Evolutionary conservation across 2,888 invertebrate genomes (phyloP).

Genomic region (Dryadula phaetusa): DNA sequence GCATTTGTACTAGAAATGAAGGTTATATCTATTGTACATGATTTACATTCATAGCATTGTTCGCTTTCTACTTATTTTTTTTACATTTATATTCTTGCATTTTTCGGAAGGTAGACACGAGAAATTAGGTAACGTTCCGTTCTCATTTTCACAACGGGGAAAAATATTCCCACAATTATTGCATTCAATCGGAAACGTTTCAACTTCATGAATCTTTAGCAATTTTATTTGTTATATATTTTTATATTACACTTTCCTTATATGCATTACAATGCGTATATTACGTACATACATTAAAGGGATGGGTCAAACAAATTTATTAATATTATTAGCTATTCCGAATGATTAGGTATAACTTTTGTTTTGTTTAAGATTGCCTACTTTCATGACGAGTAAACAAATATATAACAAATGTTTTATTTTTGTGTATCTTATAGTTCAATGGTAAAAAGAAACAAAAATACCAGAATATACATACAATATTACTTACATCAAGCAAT

Average conservation of each 20-base stretch:
- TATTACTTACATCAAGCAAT: too few species aligned
- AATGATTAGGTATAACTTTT: too few species aligned
- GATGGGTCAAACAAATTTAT: background rate
- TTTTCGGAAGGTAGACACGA: too few species aligned
- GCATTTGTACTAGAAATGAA: constrained; percentile 45
- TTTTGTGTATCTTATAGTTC: background rate
- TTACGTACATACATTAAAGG: background rate
- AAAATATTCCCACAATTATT: background rate
- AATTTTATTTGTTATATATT: background rate
- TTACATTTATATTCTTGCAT: too few species aligned
- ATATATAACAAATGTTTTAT: background rate
- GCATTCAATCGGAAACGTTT: background rate
- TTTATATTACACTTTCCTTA: background rate
- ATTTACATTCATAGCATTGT: constrained; percentile 23
- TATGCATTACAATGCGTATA: background rate
- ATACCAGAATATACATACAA: background rate
- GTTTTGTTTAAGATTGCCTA: background rate
- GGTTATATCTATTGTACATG: constrained; percentile 48
- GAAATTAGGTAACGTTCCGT: background rate
- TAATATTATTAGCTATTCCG: background rate
- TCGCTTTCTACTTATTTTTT: constrained; percentile 13
- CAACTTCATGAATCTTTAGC: background rate
- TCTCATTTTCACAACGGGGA: background rate
- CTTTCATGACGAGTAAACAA: background rate
- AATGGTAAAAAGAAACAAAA: background rate